Evolutionary conservation across 2,113 vertebrate genomes (phyloP).

Genomic region (Pygathrix nemaeus): DNA sequence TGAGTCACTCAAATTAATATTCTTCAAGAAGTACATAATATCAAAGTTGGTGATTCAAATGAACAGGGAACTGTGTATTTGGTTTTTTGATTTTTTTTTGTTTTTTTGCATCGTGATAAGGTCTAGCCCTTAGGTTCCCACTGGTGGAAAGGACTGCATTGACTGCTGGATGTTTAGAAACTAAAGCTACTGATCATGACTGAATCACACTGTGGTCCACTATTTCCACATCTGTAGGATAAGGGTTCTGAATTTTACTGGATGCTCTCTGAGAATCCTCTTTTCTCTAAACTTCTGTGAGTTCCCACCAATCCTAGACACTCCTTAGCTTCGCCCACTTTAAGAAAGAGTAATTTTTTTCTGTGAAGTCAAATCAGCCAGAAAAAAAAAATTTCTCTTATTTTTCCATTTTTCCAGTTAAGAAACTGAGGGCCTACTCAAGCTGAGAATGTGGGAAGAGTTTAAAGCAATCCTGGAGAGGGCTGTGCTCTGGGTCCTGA

Average conservation of each 20-base stretch:
- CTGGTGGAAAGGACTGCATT: not conserved
- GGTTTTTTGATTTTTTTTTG: too few species aligned
- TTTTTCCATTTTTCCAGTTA: not conserved
- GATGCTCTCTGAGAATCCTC: not conserved
- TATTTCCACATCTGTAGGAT: not conserved
- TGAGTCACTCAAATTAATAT: not conserved
- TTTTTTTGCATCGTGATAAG: too few species aligned
- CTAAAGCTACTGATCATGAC: not conserved
- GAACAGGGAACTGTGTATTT: not conserved
- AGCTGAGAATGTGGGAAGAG: too few species aligned
- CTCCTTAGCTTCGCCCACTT: not conserved
- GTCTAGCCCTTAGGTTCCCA: not conserved
- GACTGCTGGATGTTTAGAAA: not conserved
- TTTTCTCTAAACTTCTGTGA: not conserved
- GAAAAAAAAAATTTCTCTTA: not conserved
- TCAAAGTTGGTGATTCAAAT: not conserved
- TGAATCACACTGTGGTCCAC: rapidly evolving
- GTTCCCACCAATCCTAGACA: not conserved
- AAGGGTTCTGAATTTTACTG: not conserved
- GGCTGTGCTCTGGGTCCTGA: not conserved
- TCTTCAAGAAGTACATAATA: not conserved
- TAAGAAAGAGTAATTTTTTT: not conserved
- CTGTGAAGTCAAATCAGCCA: not conserved
- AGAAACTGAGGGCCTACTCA: not conserved
- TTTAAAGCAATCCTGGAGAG: not conserved